Percentiles rank a stretch among this genome's conserved stretches.
These are phyloP conservation scores for Enteromius treurensis DNA, from an alignment of 2,797 vertebrate species.

Conservation along the genomic window DNA sequence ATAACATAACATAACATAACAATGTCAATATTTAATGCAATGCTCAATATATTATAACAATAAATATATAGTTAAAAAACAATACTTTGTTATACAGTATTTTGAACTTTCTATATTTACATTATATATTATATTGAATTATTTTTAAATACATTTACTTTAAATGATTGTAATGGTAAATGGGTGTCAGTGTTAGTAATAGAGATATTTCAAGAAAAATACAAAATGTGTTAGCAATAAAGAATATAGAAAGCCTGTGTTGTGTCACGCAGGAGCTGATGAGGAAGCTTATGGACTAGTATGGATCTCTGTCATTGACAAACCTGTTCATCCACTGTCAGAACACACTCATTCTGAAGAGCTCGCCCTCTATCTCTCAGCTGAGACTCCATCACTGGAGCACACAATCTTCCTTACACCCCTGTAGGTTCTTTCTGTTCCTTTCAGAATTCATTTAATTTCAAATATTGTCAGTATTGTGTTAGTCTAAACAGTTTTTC, in stretches of 20 bases:
- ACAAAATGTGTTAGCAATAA: neutral
- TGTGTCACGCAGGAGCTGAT: slow-evolving; percentile 59
- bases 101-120: neutral
- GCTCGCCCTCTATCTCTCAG: slow-evolving; percentile 62
- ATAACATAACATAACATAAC: too few relatives aligned
- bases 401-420: slow-evolving; percentile 78
- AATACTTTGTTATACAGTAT: neutral
- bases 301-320: slow-evolving; percentile 62
- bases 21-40: too few relatives aligned
- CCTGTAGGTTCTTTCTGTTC: slow-evolving; percentile 68
- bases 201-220: neutral
- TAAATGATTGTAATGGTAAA: neutral
- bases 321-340: slow-evolving; percentile 58
- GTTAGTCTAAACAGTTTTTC: neutral
- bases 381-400: slow-evolving; percentile 58
- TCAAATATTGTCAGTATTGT: neutral
- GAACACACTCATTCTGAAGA: slow-evolving; percentile 63
- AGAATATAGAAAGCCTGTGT: neutral
- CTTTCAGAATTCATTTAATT: neutral
- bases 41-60: neutral
- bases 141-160: neutral
- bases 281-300: slow-evolving; percentile 65
- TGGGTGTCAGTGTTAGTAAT: neutral
- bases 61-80: neutral
- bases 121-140: neutral